A percentile compares a stretch with the other conserved stretches of the same genome.
These are phyloP conservation scores for Oncorhynchus masou DNA, from an alignment of 2,113 vertebrate species.

Conservation along the genomic window DNA sequence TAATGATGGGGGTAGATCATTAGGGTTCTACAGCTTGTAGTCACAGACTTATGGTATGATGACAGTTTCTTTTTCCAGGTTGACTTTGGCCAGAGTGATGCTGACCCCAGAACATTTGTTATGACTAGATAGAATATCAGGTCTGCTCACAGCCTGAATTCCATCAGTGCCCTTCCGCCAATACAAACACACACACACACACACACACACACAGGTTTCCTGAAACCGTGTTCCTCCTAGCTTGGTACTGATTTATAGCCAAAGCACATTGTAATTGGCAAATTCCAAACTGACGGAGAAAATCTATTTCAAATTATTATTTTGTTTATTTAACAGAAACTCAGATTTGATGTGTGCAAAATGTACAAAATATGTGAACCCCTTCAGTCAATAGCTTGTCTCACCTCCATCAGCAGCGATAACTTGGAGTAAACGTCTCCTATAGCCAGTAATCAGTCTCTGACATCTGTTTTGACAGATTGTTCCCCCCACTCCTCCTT, in stretches of 20 bases:
- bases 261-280: background rate
- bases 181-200: slow-evolving; percentile 22
- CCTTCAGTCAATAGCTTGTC: too few relatives aligned
- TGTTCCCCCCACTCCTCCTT: too few relatives aligned
- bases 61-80: slow-evolving; percentile 23
- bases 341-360: too few relatives aligned
- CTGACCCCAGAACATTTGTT: slow-evolving; percentile 40
- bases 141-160: slow-evolving; percentile 41
- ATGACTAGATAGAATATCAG: slow-evolving; percentile 52
- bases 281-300: background rate
- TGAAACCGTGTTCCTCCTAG: background rate
- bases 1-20: background rate
- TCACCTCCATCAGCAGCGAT: too few relatives aligned
- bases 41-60: background rate
- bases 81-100: slow-evolving; percentile 31
- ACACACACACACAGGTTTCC: slow-evolving; percentile 41
- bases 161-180: slow-evolving; percentile 42
- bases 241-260: slow-evolving; percentile 2
- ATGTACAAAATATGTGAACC: too few relatives aligned
- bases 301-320: background rate
- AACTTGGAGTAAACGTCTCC: too few relatives aligned
- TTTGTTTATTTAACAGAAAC: too few relatives aligned
- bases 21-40: background rate
- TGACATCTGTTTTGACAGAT: too few relatives aligned
- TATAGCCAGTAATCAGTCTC: too few relatives aligned